Base-by-base conservation (phyloP, 2,888 invertebrate genomes). In the Cheiracanthium punctorium region DNA sequence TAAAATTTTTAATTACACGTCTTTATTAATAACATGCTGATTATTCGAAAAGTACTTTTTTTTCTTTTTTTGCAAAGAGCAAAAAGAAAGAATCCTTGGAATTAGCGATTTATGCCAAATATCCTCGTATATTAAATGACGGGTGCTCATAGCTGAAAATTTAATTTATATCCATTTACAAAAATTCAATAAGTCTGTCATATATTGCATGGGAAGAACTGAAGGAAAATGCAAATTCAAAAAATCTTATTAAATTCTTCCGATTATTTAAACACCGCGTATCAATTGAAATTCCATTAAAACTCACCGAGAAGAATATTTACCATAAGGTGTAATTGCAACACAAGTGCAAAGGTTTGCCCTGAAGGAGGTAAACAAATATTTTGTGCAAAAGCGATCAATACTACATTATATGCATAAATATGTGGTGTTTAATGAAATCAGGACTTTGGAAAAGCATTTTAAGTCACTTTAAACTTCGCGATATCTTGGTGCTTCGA, bases 251-350 rank as follows among this genome's bases (percentile, higher is more conserved):
- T 58, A 17, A 48, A 48, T 48, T 12, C 17, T 58, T 58, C 17
- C 1, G 43, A 17, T 2, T 24, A 24, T 1, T 58, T 5, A 12
- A 58, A 58, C 20, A 5, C 24, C 4, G 24, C 24, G 12, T 24
- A 58, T 24, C 24, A 58, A 58, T 58, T 24, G 58, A 58, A n/a
- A 58, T 58, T 58, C 24, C 24, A 58, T 58, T 58, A 58, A 58
- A 58, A 58, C 24, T 58, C 20, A 24, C 20, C 5, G 7, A 24
- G 12, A 58, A 24, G 58, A 58, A 58, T 24, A n/a, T 58, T n/a
- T 24, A 58, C 12, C 20, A 2, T 58, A 58, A 17, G 24, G 17
- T 24, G 5, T 7, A 58, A 58, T 2, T 17, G n/a, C 7, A 24
- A 7, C 17, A 17, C 10, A 17, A 17, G 17, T 48, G 17, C 17